Evolutionary conservation across 2,888 invertebrate species (phyloP), one percentile per base, ranked within the genome.

Genomic region (Hecatera dysodea): DNA sequence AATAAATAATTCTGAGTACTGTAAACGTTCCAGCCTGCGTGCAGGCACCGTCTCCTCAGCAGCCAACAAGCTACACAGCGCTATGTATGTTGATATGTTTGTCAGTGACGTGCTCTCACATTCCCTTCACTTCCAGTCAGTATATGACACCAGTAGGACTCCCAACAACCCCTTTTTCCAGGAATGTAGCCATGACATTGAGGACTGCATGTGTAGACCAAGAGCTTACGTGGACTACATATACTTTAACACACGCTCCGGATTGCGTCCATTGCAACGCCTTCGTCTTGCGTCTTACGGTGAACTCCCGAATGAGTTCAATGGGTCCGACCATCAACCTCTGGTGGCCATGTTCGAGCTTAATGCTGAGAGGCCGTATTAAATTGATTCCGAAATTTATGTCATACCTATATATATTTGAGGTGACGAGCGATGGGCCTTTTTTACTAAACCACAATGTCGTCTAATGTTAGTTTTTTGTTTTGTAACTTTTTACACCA

Each of bases 281-380:
- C 27, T 72, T 15, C 24, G 19, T 36, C 42, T 17, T 5, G 42
- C 33, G 5, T 8, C 27, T 50, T 36, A 29, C 22, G 22, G 19
- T 9, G 22, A 22, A 19, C 36, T 72, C n/a, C 48, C 44, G 12
- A 72, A 56, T 52, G 27, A 57, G 9, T 29, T 12, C n/a, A 39
- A 11, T 27, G 66, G 66, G 15, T 75, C 75, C n/a, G 46, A 65
- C n/a, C 75, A 75, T 52, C 66, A 57, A 66, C 52, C 57, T 4
- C 65, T 52, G 4, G 44, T 72, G 19, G 27, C 27, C 36, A 27
- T 75, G 9, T 72, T 65, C 27, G 36, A 75, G 44, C 22, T 72
- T 2, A 75, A 44, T 29, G 44, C 74, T 44, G 39, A 64, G 12
- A 63, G 22, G 17, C 42, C 64, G 36, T 74, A 74, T 36, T 74